Evolutionary conservation across 2,797 vertebrate species (phyloP), one percentile per base, ranked within the genome.

Genomic region (Miichthys miiuy): DNA sequence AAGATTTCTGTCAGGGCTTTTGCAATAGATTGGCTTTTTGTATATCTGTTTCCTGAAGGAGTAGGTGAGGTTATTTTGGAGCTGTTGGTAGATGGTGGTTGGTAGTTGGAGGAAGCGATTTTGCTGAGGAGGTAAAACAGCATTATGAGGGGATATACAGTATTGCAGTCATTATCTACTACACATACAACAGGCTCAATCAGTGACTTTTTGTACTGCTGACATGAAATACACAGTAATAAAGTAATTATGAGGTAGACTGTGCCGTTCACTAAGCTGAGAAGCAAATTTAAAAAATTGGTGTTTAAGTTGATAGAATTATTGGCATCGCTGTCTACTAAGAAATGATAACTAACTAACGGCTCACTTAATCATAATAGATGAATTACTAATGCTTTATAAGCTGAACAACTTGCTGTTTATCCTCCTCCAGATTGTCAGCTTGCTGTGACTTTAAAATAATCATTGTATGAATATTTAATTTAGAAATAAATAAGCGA

Each of bases 1-100:
- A 80, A 42, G 77, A 87, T 90, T 87, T 88, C 87, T 91, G 88
- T 88, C 82, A 68, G 67, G 77, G 76, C 62, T 76, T 87, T 81
- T 81, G 87, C 84, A 76, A 87, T 85, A 87, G 87, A 92, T 93
- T 91, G 88, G 79, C 76, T 91, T 89, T 89, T 90, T 89, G 80
- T 89, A 76, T 87, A 87, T 88, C 80, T 79, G 65, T 86, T 88
- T 88, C 81, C 68, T 79, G 1, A 30, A 88, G 72, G 83, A 87
- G 34, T 16, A 27, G 44, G 11, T 68, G 67, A 87, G 62, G 78
- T 86, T 88, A 87, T 87, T 88, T 88, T 73, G 42, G 75, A 86
- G 58, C 25, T 41, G 77, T 70, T 77, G 68, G 82, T 82, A 67
- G 79, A 85, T 83, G 71, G 11, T 55, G 10, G 18, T 41, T 25